These are phyloP conservation scores for Pipa parva DNA, from an alignment of 2,113 vertebrate species.

Conservation along the genomic window DNA sequence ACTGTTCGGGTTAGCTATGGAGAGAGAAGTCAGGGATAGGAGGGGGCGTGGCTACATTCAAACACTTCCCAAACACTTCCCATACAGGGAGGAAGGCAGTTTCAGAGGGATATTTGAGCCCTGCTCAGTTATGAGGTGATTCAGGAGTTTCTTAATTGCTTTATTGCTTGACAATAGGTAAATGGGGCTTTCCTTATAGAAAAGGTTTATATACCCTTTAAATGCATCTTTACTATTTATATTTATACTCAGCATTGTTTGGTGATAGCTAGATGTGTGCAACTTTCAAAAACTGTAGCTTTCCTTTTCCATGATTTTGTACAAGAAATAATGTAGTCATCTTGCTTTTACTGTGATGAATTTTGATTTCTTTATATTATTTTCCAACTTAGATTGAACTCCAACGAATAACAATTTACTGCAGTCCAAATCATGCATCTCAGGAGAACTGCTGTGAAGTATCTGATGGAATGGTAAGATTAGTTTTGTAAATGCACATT, in stretches of 20 bases:
- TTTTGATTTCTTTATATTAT: slow-evolving; percentile 38
- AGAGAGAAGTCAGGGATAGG: too few relatives aligned
- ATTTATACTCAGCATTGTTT: background rate
- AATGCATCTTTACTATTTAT: too few relatives aligned
- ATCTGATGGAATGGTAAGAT: slow-evolving; percentile 71
- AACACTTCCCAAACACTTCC: too few relatives aligned
- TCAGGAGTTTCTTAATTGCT: too few relatives aligned
- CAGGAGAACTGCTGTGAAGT: slow-evolving; percentile 83
- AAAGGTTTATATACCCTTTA: too few relatives aligned
- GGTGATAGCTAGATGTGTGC: background rate
- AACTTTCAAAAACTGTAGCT: background rate
- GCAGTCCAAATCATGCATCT: slow-evolving; percentile 71
- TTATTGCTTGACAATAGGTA: too few relatives aligned
- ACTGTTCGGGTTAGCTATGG: too few relatives aligned
- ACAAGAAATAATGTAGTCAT: background rate
- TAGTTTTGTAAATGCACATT: slow-evolving; percentile 40
- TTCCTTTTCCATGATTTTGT: background rate
- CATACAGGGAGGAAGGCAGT: too few relatives aligned
- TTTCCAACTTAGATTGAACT: slow-evolving; percentile 79
- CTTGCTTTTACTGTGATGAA: slow-evolving; percentile 7
- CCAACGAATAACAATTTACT: slow-evolving; percentile 80
- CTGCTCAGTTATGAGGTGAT: too few relatives aligned
- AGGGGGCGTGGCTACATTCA: too few relatives aligned
- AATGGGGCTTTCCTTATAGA: too few relatives aligned
- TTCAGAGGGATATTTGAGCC: too few relatives aligned